Percentiles rank a stretch among this genome's conserved stretches.
Conservation (phyloP, 2,888 invertebrate genomes). For the Drosophila suboccidentalis region DNA sequence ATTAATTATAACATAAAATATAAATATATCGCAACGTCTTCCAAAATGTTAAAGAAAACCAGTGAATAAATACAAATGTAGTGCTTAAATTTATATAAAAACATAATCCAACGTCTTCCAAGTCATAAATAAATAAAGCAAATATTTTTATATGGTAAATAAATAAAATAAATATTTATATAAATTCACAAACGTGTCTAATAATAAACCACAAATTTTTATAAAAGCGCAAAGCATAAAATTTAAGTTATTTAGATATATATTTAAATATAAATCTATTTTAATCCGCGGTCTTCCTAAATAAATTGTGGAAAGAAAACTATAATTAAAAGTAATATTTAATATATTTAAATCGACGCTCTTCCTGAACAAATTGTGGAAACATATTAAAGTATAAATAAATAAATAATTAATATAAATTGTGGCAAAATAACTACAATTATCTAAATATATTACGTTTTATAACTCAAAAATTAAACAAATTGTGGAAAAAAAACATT, state of each 20-base stretch:
- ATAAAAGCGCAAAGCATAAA: neutral
- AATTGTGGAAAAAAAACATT: neutral
- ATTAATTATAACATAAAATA: slow-evolving; percentile 9
- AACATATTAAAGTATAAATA: neutral
- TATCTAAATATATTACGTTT: neutral
- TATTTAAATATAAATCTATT: neutral
- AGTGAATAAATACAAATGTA: slow-evolving; percentile 37
- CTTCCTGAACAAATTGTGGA: slow-evolving; percentile 24
- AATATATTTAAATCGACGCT: slow-evolving; percentile 12
- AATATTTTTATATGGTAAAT: slow-evolving; percentile 38
- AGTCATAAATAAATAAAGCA: slow-evolving; percentile 22
- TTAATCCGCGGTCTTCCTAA: slow-evolving; percentile 43
- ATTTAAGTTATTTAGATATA: slow-evolving; percentile 1
- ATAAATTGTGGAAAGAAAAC: neutral
- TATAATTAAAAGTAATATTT: neutral
- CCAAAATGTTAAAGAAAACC: slow-evolving; percentile 1
- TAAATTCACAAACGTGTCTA: slow-evolving; percentile 12
- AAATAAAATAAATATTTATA: slow-evolving; percentile 5
- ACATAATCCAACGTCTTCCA: slow-evolving; percentile 75
- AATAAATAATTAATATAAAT: neutral
- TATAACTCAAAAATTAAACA: neutral
- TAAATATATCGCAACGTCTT: slow-evolving; percentile 3
- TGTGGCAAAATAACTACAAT: neutral
- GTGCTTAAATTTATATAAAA: slow-evolving; percentile 24
- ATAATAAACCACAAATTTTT: neutral